These are phyloP conservation scores for Drosophila bocki DNA, from an alignment of 1,140 invertebrate genomes.

Conservation along the genomic window DNA sequence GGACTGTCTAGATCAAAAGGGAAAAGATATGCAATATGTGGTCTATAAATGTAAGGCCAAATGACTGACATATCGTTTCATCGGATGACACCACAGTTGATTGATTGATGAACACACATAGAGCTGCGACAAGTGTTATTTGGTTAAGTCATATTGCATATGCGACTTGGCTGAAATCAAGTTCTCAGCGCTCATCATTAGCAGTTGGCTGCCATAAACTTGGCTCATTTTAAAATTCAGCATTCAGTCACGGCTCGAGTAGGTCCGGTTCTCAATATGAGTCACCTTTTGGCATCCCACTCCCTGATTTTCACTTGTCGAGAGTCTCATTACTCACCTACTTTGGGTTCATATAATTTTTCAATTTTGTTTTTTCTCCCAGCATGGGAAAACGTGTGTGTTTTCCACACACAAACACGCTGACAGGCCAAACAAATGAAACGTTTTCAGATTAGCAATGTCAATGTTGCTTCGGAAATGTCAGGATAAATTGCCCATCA, in stretches of 20 bases:
- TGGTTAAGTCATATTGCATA: not conserved
- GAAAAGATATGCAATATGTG: not conserved
- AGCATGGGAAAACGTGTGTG: constrained; percentile 5
- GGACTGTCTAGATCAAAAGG: constrained; percentile 3
- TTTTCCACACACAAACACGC: constrained; percentile 15
- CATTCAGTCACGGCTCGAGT: constrained; percentile 29
- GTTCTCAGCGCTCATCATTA: constrained; percentile 25
- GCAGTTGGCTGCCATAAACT: constrained; percentile 9
- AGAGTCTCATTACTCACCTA: constrained; percentile 35
- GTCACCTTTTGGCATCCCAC: constrained; percentile 28
- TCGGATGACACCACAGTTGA: constrained; percentile 26
- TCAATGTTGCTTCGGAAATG: constrained; percentile 57
- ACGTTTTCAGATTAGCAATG: constrained; percentile 56
- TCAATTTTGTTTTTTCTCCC: constrained; percentile 2
- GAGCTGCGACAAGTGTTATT: constrained; percentile 13
- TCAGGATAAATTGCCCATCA: constrained; percentile 57
- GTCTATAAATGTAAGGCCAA: not conserved
- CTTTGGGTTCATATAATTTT: constrained; percentile 14
- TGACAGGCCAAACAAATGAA: constrained; percentile 56
- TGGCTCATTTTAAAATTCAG: constrained; percentile 6
- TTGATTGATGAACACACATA: constrained; percentile 27
- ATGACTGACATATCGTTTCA: constrained; percentile 20
- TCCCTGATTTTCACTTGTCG: constrained; percentile 2
- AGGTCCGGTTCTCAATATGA: constrained; percentile 34
- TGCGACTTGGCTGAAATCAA: constrained; percentile 1